Evolutionary conservation across 1,140 invertebrate genomes (phyloP), one percentile per base, ranked within the genome.

Genomic region (Anthonomus grandis): DNA sequence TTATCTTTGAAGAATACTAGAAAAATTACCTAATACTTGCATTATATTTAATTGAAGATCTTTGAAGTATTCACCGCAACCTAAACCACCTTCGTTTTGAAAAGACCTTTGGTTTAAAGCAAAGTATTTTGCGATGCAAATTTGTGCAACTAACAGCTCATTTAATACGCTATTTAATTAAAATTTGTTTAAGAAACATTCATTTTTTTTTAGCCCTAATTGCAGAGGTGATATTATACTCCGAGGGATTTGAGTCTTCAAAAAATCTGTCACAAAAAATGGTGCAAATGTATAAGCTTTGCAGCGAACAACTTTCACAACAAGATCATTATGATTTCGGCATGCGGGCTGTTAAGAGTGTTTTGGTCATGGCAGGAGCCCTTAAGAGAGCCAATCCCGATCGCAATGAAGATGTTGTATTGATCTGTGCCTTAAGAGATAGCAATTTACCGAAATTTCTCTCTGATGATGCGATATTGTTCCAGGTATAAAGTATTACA

Each of bases 291-390:
- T 95, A 95, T 70, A 91, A 92, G 66, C 75, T 96, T 3, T 94
- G 91, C 60, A 92, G 89, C 63, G 91, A 95, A 74, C 92, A 95
- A 73, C 77, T 95, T 0, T 95, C 91, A 1, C 90, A 93, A 60
- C 92, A 95, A 73, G 90, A 93, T 72, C 92, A 95, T 68, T 95
- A 95, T 64, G 93, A 95, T 75, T 95, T 93, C 68, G 91, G 92
- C 36, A 93, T 95, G 91, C 80, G 91, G 48, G 83, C 83, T 2
- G 83, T 84, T 1, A 84, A 84, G 62, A 83, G 81, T 50, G 83
- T 91, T 57, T 60, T 86, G 59, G 79, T 92, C 12, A 93, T 95
- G 83, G 93, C 93, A 2, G 92, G 90, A 5, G 86, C 84, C n/a
- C 71, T 94, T 5, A 91, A 95, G 75, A 78, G 92, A 25, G 85